phyloP scores from a whole-genome alignment of 2,888 invertebrate genomes.

The Tachystola acroxantha region DNA sequence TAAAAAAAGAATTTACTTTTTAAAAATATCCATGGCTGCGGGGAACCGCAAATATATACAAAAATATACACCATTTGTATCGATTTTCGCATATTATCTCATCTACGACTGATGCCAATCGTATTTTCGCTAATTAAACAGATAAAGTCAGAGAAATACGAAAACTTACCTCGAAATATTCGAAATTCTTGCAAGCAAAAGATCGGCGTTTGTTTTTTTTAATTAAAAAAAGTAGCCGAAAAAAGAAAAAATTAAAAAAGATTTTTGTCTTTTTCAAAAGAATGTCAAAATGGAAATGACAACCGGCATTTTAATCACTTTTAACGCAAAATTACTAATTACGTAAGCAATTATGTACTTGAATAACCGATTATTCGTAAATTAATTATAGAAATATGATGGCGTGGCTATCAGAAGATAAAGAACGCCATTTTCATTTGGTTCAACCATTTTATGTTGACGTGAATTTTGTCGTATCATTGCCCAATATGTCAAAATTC shows the following conservation, averaged over 20 bases:
- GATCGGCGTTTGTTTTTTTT: slow-evolving; percentile 65
- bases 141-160: neutral
- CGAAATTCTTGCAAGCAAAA: slow-evolving; percentile 25
- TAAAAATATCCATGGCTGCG: slow-evolving; percentile 46
- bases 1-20: slow-evolving; percentile 52
- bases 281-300: slow-evolving; percentile 37
- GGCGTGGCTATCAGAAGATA: slow-evolving; percentile 17
- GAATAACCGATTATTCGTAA: neutral
- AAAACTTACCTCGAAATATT: slow-evolving; percentile 4
- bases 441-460: no score
- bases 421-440: slow-evolving; percentile 39
- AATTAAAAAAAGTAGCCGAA: slow-evolving; percentile 48
- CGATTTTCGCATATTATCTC: no score
- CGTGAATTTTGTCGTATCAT: neutral
- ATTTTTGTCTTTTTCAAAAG: slow-evolving; percentile 36
- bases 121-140: no score
- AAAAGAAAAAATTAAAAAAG: slow-evolving; percentile 44
- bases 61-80: neutral
- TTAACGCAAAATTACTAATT: no score
- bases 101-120: no score
- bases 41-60: slow-evolving; percentile 14
- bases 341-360: no score
- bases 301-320: neutral
- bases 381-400: neutral
- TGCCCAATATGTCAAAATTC: neutral